A percentile compares a stretch with the other conserved stretches of the same genome.
Conservation (phyloP, 2,113 vertebrate genomes). For the Lepus europaeus region DNA sequence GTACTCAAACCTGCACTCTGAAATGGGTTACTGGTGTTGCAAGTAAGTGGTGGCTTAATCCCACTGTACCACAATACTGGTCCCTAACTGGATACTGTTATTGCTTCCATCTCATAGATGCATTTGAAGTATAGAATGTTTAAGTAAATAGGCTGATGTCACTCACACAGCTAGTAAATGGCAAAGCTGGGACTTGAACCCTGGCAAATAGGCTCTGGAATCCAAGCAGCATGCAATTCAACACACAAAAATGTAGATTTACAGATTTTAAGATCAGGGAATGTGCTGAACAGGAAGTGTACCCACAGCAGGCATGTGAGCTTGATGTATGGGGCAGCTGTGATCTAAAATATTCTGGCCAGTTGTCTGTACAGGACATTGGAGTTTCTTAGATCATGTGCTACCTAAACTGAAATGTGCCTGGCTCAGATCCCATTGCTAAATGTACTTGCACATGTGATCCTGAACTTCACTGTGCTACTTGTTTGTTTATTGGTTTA, state of each 20-base stretch:
- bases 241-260: not conserved
- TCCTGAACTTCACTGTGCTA: conserved; percentile 22
- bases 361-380: not conserved
- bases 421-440: conserved; percentile 12
- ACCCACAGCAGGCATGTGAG: not conserved
- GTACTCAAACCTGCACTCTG: too few species aligned
- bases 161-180: not conserved
- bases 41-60: too few species aligned
- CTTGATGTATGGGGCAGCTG: conserved; percentile 7
- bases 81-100: not conserved
- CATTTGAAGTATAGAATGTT: conserved; percentile 26
- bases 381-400: not conserved
- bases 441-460: not conserved
- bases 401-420: conserved; percentile 4
- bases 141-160: not conserved
- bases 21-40: too few species aligned
- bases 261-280: not conserved
- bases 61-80: too few species aligned
- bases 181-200: not conserved
- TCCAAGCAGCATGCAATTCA: not conserved
- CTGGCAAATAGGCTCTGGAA: not conserved
- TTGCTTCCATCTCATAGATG: not conserved
- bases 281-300: not conserved
- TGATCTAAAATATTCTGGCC: conserved; percentile 50
- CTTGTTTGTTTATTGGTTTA: conserved; percentile 51